A percentile compares a stretch with the other conserved stretches of the same genome.
Evolutionary conservation across 1,140 invertebrate species (phyloP).

Genomic region (Philaenus spumarius): DNA sequence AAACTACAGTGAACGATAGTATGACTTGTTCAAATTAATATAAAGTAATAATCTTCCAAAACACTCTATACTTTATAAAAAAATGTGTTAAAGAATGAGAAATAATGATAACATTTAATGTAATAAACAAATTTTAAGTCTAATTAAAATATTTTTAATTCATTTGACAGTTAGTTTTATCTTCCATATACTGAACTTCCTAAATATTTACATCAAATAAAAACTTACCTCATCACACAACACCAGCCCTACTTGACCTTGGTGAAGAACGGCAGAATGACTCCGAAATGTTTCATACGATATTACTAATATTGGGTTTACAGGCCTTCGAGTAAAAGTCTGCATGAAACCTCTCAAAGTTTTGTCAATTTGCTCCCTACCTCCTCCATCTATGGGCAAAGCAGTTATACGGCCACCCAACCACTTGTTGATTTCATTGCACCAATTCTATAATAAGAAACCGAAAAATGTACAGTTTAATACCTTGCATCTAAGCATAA

Average conservation of each 20-base stretch:
- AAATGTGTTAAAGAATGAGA: too few relatives aligned
- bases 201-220: too few relatives aligned
- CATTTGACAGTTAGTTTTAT: too few relatives aligned
- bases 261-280: constrained; percentile 81
- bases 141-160: too few relatives aligned
- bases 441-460: constrained; percentile 73
- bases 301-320: constrained; percentile 91
- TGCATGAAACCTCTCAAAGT: constrained; percentile 69
- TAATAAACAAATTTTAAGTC: too few relatives aligned
- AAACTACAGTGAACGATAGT: too few relatives aligned
- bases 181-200: too few relatives aligned
- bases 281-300: constrained; percentile 98
- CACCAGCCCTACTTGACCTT: constrained; percentile 88
- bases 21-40: too few relatives aligned
- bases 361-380: constrained; percentile 80
- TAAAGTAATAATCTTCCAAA: too few relatives aligned
- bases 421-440: constrained; percentile 98
- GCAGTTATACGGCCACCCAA: constrained; percentile 73
- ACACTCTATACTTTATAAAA: too few relatives aligned
- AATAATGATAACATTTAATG: too few relatives aligned
- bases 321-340: constrained; percentile 53
- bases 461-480: background rate
- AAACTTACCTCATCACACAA: constrained; percentile 86
- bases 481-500: background rate
- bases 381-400: constrained; percentile 86